Conservation (phyloP, 2,113 vertebrate genomes). For the Lepisosteus osseus region DNA sequence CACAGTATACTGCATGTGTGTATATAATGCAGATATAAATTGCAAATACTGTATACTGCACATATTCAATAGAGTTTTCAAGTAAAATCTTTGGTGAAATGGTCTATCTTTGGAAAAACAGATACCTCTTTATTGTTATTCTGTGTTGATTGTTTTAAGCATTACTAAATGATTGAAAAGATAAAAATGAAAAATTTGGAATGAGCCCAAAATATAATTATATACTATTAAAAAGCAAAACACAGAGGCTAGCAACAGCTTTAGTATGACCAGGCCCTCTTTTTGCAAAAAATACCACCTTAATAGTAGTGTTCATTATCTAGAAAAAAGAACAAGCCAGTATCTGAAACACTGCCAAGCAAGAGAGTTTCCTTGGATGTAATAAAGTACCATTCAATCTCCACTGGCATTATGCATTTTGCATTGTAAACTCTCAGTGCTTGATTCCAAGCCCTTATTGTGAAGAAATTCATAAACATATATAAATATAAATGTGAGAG, state of each 20-base stretch:
- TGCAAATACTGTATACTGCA: conserved; percentile 10
- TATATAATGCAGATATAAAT: conserved; percentile 10
- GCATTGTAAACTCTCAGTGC: not conserved
- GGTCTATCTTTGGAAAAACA: conserved; percentile 17
- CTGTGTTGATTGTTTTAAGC: not conserved
- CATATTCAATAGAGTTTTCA: conserved; percentile 23
- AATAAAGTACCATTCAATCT: conserved; percentile 1
- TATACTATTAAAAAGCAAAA: not conserved
- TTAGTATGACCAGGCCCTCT: not conserved
- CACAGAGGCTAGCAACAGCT: not conserved
- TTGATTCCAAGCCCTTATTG: conserved; percentile 12
- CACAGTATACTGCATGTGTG: conserved; percentile 4
- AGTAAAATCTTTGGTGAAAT: conserved; percentile 24
- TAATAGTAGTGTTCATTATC: conserved; percentile 4
- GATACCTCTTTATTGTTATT: conserved; percentile 2
- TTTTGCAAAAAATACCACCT: not conserved
- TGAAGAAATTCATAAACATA: conserved; percentile 13
- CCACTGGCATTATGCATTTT: conserved; percentile 5
- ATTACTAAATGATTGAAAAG: not conserved
- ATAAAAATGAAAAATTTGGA: not conserved
- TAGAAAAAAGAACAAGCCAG: not conserved
- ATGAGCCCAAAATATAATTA: not conserved
- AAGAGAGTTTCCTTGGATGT: not conserved
- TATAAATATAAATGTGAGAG: conserved; percentile 7
- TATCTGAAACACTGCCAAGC: not conserved